Evolutionary conservation across 2,113 vertebrate species (phyloP).

Genomic region (Coptodon bakossiorum): DNA sequence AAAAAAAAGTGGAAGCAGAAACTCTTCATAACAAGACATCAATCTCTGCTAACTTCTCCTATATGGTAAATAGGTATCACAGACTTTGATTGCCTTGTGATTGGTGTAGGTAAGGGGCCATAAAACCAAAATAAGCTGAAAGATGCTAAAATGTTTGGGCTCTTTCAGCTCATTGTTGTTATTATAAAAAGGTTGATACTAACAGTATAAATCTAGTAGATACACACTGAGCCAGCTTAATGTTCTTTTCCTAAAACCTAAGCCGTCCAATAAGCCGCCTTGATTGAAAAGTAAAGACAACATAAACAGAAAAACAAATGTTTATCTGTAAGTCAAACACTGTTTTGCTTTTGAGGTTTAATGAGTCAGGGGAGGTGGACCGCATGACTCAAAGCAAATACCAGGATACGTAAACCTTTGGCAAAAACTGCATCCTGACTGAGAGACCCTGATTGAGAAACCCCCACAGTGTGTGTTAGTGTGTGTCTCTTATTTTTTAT

Average conservation of each 20-base stretch:
- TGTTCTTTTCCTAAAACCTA: background rate
- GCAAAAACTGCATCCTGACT: constrained; percentile 35
- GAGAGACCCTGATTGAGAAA: constrained; percentile 1
- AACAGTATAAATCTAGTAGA: background rate
- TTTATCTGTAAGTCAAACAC: constrained; percentile 1
- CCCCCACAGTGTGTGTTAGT: background rate
- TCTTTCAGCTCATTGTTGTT: background rate
- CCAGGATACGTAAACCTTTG: constrained; percentile 12
- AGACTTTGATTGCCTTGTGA: background rate
- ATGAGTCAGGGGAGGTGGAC: background rate
- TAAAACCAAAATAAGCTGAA: background rate
- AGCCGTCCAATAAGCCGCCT: background rate
- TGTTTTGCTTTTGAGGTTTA: background rate
- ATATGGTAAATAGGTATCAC: background rate
- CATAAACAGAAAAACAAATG: background rate
- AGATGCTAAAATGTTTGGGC: background rate
- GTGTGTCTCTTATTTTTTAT: background rate
- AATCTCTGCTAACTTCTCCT: background rate
- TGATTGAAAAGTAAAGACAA: background rate
- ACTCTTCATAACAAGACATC: background rate
- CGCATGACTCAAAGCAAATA: constrained; percentile 31
- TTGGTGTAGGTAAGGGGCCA: background rate
- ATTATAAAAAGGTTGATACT: background rate
- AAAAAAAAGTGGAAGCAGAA: background rate
- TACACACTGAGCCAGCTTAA: background rate